These are phyloP conservation scores for Watsonalla cultraria DNA, from an alignment of 2,888 invertebrate species.

Conservation along the genomic window DNA sequence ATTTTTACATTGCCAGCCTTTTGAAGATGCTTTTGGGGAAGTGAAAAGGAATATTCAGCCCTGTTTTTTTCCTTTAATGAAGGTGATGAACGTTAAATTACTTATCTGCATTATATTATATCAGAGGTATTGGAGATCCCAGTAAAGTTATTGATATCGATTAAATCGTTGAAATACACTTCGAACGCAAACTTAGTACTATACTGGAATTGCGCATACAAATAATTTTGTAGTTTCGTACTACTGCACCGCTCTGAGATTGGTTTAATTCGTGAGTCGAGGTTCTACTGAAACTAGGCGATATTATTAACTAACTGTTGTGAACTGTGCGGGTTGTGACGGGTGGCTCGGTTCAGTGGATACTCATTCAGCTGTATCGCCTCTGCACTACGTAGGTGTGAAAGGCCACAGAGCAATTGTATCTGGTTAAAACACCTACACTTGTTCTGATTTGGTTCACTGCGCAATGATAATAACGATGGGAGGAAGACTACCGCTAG, in stretches of 20 bases:
- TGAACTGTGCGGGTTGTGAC: conserved; percentile 43
- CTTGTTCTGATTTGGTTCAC: conserved; percentile 34
- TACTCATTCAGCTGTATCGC: conserved; percentile 51
- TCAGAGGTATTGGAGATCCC: too few relatives aligned
- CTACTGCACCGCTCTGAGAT: conserved; percentile 7
- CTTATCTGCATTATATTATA: too few relatives aligned
- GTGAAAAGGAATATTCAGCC: too few relatives aligned
- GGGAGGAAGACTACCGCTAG: neutral
- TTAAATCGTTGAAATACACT: neutral
- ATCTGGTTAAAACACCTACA: conserved; percentile 35
- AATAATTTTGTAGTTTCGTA: neutral
- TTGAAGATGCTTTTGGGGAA: too few relatives aligned
- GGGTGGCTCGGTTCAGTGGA: conserved; percentile 59
- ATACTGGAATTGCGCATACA: neutral
- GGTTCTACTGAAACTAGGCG: conserved; percentile 6
- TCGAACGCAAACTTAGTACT: neutral
- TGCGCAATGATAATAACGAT: conserved; percentile 18
- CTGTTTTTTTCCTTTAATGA: too few relatives aligned
- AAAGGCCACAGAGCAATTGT: conserved; percentile 39
- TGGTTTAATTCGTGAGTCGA: conserved; percentile 6
- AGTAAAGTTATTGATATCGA: neutral
- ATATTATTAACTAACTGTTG: conserved; percentile 26
- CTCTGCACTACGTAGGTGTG: conserved; percentile 42
- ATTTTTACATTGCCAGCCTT: too few relatives aligned
- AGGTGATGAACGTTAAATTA: too few relatives aligned